A percentile compares a stretch with the other conserved stretches of the same genome.
phyloP scores from a whole-genome alignment of 2,113 vertebrate genomes.

The Pluvialis apricaria region DNA sequence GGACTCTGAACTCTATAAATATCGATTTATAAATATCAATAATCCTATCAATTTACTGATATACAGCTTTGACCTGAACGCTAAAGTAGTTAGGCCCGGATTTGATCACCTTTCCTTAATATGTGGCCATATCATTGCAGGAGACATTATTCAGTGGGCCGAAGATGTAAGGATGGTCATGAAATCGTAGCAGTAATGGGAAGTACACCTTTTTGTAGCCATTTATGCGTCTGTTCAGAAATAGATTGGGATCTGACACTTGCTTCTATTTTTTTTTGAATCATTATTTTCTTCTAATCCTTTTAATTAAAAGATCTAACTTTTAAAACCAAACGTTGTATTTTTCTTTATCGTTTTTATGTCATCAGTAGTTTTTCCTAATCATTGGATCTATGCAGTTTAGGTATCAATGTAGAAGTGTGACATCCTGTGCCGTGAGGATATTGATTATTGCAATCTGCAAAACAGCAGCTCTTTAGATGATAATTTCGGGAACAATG shows the following conservation, averaged over 20 bases:
- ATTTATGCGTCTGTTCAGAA: neutral
- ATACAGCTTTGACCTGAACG: neutral
- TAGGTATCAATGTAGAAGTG: neutral
- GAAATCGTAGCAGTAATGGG: neutral
- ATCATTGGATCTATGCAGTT: neutral
- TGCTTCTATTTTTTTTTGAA: neutral
- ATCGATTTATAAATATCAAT: slow-evolving; percentile 21
- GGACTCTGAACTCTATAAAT: slow-evolving; percentile 13
- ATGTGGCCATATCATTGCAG: neutral
- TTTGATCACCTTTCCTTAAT: neutral
- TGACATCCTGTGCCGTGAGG: neutral
- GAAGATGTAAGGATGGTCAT: neutral
- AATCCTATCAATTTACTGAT: slow-evolving; percentile 43
- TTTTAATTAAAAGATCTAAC: neutral
- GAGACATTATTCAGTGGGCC: neutral
- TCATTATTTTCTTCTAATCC: neutral
- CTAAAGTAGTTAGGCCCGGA: neutral
- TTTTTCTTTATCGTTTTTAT: neutral
- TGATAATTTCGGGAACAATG: neutral
- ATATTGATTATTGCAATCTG: neutral
- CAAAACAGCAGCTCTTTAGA: neutral
- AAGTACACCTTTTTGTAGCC: neutral
- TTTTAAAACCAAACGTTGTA: neutral
- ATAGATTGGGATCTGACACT: neutral
- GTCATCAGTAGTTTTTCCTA: neutral